These are phyloP conservation scores for Lepidochitona cinerea DNA, from an alignment of 2,888 invertebrate genomes.

Conservation along the genomic window DNA sequence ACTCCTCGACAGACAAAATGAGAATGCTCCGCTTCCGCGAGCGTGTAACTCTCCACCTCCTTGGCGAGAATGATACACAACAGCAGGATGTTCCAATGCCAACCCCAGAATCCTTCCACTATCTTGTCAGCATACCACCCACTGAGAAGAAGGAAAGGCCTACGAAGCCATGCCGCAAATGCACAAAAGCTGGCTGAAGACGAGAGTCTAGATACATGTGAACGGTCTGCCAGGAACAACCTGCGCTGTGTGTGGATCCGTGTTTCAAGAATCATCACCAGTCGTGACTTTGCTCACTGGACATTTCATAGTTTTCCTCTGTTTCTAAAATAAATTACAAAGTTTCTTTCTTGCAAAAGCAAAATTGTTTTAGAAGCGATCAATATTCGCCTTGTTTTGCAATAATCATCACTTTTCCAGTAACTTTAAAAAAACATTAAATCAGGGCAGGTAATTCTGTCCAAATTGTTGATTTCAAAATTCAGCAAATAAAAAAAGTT, in stretches of 20 bases:
- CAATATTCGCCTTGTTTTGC: neutral
- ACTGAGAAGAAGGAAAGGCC: constrained; percentile 3
- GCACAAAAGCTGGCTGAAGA: neutral
- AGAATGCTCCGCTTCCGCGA: constrained; percentile 16
- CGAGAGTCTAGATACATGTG: constrained; percentile 2
- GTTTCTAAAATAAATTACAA: neutral
- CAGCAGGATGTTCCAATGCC: neutral
- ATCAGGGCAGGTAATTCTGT: neutral
- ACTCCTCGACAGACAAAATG: neutral
- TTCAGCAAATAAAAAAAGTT: too few species aligned
- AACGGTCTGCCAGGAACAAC: neutral
- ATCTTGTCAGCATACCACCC: neutral
- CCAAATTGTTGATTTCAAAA: too few species aligned
- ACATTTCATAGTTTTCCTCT: neutral
- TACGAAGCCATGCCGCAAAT: constrained; percentile 12
- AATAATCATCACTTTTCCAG: neutral
- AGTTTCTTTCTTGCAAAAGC: neutral
- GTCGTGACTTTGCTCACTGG: neutral
- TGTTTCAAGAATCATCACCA: constrained; percentile 1
- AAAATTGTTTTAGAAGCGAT: neutral
- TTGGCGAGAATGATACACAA: neutral
- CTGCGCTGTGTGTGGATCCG: constrained; percentile 8
- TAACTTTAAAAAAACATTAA: neutral
- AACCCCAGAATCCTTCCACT: neutral
- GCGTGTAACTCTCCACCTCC: neutral